Evolutionary conservation across 2,113 vertebrate genomes (phyloP).

Genomic region (Siphamia tubifer): DNA sequence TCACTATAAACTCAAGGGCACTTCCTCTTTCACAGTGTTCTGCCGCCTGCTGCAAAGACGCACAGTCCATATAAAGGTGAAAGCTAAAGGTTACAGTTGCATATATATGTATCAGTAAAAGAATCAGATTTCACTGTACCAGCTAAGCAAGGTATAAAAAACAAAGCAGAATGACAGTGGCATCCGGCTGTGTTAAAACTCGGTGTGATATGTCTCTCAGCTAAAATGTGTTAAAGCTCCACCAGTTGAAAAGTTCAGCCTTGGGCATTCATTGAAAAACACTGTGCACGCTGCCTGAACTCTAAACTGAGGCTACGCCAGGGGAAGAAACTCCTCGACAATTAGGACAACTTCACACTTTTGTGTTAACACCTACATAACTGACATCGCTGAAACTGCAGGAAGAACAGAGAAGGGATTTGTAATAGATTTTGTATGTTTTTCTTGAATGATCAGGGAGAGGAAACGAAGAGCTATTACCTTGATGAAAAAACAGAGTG

Average conservation of each 20-base stretch:
- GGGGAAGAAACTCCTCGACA: background rate
- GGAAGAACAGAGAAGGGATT: background rate
- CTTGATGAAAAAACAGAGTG: conserved; percentile 60
- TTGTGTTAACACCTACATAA: background rate
- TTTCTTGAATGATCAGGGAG: conserved; percentile 21
- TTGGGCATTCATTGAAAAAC: conserved; percentile 6
- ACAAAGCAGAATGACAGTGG: conserved; percentile 23
- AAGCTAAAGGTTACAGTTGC: conserved; percentile 14
- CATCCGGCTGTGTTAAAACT: background rate
- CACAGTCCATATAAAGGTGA: conserved; percentile 25
- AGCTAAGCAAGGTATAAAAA: conserved; percentile 25
- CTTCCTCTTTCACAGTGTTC: conserved; percentile 22
- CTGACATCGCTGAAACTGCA: background rate
- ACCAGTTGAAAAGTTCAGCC: conserved; percentile 47
- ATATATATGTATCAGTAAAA: background rate
- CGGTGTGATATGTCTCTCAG: no score
- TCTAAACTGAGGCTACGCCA: background rate
- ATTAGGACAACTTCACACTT: background rate
- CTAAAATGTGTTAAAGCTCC: conserved; percentile 13
- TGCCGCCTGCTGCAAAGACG: conserved; percentile 9
- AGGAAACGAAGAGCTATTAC: conserved; percentile 54
- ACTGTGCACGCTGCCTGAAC: conserved; percentile 25
- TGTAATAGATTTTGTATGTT: conserved; percentile 31
- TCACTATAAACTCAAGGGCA: conserved; percentile 41
- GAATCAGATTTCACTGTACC: conserved; percentile 35